Evolutionary conservation across 2,888 invertebrate species (phyloP), one percentile per base, ranked within the genome.

Genomic region (Gibbula magus): DNA sequence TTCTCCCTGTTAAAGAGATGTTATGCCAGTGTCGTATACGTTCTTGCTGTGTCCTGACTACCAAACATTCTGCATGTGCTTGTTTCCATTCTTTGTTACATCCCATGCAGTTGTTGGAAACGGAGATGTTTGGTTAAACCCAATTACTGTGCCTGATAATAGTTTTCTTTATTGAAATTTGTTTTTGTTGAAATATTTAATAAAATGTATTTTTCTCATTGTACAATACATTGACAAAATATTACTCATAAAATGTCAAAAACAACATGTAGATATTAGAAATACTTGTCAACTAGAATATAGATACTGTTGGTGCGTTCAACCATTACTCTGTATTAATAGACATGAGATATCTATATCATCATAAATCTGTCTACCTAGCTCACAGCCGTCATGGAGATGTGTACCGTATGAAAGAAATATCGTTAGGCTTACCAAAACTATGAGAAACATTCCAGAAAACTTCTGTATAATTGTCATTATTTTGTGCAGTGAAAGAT

Each of bases 101-200:
- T 16, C 4, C 29, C 25, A 25, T 61, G 61, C 61, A 25, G 13
- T 61, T 61, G 29, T 61, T 61, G 18, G n/a, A 61, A 61, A 61
- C 25, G 61, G 29, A 25, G 61, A 61, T 61, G 61, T 61, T 25
- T 25, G 29, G 61, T 61, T 29, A 61, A 25, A 25, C 29, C 61
- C 61, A 25, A 29, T 61, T 61, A 61, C 61, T 61, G 61, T 61
- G 61, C 61, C 61, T 61, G 61, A 61, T 29, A 61, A 29, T 61
- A 29, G 25, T 61, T 61, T 61, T 18, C 29, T 61, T 61, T 61
- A 61, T 61, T 61, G 61, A 61, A 16, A 61, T 29, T 61, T 61
- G 61, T 61, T 61, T 61, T 61, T 25, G 25, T 61, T 61, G 61
- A 61, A 2, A 61, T 61, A 22, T 61, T 61, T n/a, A 61, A 61